Percentiles rank a stretch among this genome's conserved stretches.
Evolutionary conservation across 2,888 invertebrate species (phyloP).

Genomic region (Callyntrura sp.): DNA sequence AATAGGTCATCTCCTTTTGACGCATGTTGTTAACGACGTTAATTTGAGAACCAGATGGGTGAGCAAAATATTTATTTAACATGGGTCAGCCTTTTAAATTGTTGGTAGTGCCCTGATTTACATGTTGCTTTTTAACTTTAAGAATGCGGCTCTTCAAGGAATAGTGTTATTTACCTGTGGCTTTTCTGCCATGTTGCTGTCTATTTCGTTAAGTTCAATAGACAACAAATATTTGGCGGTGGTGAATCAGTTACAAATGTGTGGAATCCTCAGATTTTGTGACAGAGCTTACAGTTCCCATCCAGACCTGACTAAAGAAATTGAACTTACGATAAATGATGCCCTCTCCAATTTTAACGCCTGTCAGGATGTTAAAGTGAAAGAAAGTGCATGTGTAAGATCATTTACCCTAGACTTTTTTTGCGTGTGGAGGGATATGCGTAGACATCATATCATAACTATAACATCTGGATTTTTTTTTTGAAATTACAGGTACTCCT

Average conservation of each 20-base stretch:
- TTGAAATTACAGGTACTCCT: slow-evolving; percentile 40
- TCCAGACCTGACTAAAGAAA: neutral
- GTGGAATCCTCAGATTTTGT: slow-evolving; percentile 47
- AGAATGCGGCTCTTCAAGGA: slow-evolving; percentile 60
- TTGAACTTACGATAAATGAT: neutral
- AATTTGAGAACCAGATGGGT: slow-evolving; percentile 28
- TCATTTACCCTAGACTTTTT: no score
- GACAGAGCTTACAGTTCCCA: neutral
- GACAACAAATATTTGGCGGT: slow-evolving; percentile 27
- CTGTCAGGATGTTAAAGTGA: slow-evolving; percentile 57
- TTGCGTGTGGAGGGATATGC: no score
- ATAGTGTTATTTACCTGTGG: slow-evolving; percentile 51
- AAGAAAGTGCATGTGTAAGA: slow-evolving; percentile 49
- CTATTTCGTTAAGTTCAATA: slow-evolving; percentile 53
- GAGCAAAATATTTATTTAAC: neutral
- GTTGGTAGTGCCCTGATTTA: neutral
- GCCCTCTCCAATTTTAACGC: neutral
- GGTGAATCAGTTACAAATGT: neutral
- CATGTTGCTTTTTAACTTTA: neutral
- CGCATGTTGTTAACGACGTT: neutral
- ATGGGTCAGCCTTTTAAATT: neutral
- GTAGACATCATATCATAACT: neutral
- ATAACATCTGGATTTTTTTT: no score
- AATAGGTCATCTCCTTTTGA: neutral
- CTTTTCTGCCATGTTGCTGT: slow-evolving; percentile 59